Evolutionary conservation across 2,888 invertebrate genomes (phyloP), one percentile per base, ranked within the genome.

Genomic region (Apodemia zela): DNA sequence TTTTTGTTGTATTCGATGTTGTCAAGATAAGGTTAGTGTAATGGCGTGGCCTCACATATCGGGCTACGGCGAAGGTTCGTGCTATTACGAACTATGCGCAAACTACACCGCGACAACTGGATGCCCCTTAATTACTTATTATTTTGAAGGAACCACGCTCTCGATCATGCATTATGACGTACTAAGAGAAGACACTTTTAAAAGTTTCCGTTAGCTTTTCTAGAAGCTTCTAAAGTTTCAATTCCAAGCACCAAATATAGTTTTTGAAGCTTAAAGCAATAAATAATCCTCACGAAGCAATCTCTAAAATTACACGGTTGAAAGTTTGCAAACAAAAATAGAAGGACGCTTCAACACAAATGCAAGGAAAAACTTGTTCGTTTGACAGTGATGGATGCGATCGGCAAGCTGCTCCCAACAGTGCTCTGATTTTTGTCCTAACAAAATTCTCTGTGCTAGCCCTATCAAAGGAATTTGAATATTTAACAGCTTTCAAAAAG

Each of bases 351-450:
- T 80, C 77, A 79, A 78, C 81, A 64, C 78, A 76, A 80, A 81
- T 83, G 81, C 80, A 78, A 76, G 80, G 84, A 87, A 90, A 89
- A 89, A 88, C 86, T 89, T 85, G 82, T 73, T 80, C 73, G 67
- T 67, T 68, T 84, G 90, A 89, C 89, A 79, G 79, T 90, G 90
- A 90, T 89, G 82, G 87, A 90, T 90, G 89, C 76, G 78, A 73
- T 72, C 73, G 73, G 76, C 79, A 74, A 77, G 75, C 74, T 78
- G 66, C 61, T 76, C 79, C 81, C 71, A 75, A 77, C 77, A 78
- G 73, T 74, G 73, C 73, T 77, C 71, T 71, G 72, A 66, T 67
- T 67, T 80, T 78, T 82, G 80, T 75, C 77, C 75, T 59, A 18
- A 65, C 35, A 33, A 60, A 15, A 60, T 45, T 42, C n/a, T 47